phyloP scores from a whole-genome alignment of 2,113 vertebrate species.

The Alouatta palliata region DNA sequence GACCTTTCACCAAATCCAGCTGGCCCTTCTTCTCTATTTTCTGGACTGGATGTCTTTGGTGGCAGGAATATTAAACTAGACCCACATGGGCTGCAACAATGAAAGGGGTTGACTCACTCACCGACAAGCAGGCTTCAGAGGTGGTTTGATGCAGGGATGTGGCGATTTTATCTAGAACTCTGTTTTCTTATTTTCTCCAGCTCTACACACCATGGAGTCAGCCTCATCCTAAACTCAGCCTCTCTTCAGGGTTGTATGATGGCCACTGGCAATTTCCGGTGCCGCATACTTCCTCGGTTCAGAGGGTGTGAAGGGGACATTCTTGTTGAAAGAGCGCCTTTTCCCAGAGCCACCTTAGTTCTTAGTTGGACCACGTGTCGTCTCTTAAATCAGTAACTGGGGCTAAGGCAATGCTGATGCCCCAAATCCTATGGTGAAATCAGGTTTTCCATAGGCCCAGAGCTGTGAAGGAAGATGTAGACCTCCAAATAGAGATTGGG shows the following conservation, averaged over 20 bases:
- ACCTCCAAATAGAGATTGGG: accelerated
- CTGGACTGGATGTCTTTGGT: neutral
- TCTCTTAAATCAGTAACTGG: neutral
- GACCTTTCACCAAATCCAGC: neutral
- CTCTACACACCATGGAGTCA: neutral
- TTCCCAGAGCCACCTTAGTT: neutral
- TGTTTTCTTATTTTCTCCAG: neutral
- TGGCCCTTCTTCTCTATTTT: neutral
- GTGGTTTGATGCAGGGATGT: neutral
- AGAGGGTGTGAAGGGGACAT: neutral
- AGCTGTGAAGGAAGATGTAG: neutral
- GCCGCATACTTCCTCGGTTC: neutral
- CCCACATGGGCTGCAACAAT: neutral
- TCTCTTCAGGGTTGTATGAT: neutral
- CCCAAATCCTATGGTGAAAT: neutral
- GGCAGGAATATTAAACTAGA: neutral
- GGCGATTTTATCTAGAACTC: neutral
- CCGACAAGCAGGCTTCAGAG: neutral
- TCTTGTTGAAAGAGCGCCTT: neutral
- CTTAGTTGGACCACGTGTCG: neutral
- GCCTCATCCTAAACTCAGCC: neutral
- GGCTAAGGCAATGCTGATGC: neutral
- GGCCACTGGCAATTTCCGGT: neutral
- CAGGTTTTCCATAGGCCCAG: neutral
- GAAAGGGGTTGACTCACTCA: neutral